A percentile compares a stretch with the other conserved stretches of the same genome.
Conservation (phyloP, 2,113 vertebrate genomes). For the Numida meleagris region DNA sequence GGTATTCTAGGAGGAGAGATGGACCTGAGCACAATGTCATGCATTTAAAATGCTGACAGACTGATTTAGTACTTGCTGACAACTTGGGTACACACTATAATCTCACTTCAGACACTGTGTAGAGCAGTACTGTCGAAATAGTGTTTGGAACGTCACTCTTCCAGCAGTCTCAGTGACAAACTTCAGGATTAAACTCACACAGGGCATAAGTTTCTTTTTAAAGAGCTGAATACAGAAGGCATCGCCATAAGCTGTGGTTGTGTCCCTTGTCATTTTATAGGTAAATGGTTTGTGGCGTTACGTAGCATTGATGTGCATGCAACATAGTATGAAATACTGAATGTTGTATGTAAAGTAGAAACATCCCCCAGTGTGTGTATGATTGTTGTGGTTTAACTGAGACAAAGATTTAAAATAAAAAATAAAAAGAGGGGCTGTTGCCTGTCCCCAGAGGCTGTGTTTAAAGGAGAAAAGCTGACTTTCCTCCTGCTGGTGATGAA, state of each 20-base stretch:
- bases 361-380: too few relatives aligned
- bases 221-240: not conserved
- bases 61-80: constrained; percentile 48
- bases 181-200: not conserved
- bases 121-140: not conserved
- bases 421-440: not conserved
- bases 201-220: not conserved
- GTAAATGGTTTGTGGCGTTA: not conserved
- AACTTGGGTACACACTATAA: constrained; percentile 23
- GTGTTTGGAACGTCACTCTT: not conserved
- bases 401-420: not conserved
- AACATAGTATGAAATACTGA: not conserved
- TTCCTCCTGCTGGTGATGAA: not conserved
- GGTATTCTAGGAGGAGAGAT: not conserved
- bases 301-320: too few relatives aligned
- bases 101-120: not conserved
- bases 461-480: not conserved
- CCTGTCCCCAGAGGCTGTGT: not conserved
- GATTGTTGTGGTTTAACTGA: too few relatives aligned
- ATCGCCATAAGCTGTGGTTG: not conserved
- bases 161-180: not conserved
- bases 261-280: not conserved
- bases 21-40: not conserved
- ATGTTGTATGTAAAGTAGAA: not conserved
- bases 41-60: constrained; percentile 10